Percentiles rank a stretch among this genome's conserved stretches.
These are phyloP conservation scores for Aradus depressus DNA, from an alignment of 2,888 invertebrate genomes.

Conservation along the genomic window DNA sequence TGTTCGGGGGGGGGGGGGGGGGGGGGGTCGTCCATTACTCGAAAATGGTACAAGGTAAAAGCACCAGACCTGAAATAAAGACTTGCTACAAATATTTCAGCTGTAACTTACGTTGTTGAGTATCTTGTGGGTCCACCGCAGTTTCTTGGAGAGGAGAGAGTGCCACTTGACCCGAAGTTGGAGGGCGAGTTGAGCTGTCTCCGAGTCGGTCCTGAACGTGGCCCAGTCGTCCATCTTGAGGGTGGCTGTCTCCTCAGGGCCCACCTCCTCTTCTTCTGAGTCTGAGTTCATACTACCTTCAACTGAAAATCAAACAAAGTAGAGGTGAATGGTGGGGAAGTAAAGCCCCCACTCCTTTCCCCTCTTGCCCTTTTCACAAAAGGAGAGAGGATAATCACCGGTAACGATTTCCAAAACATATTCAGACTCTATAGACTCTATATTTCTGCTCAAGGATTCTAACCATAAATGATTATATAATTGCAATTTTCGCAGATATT, in stretches of 20 bases:
- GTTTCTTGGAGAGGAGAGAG: slow-evolving; percentile 37
- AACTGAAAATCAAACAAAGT: slow-evolving; percentile 12
- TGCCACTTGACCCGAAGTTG: slow-evolving; percentile 58
- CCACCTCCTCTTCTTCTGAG: slow-evolving; percentile 43
- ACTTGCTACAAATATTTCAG: background rate
- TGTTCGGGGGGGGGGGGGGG: too few species aligned
- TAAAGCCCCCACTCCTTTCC: too few species aligned
- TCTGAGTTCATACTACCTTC: slow-evolving; percentile 37
- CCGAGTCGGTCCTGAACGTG: slow-evolving; percentile 54
- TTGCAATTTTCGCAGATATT: too few species aligned
- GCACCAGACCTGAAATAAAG: background rate
- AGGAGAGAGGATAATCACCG: background rate
- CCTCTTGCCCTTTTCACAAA: too few species aligned
- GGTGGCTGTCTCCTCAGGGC: slow-evolving; percentile 40
- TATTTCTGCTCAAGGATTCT: too few species aligned
- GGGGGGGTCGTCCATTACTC: too few species aligned
- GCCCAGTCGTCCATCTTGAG: slow-evolving; percentile 65
- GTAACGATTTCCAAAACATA: too few species aligned
- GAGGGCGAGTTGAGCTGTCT: slow-evolving; percentile 52
- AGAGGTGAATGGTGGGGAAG: background rate
- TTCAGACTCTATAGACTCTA: too few species aligned
- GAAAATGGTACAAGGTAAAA: too few species aligned
- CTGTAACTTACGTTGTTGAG: slow-evolving; percentile 39
- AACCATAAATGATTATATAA: too few species aligned
- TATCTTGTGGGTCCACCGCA: slow-evolving; percentile 47